These are phyloP conservation scores for Neodontobutis hainanensis DNA, from an alignment of 2,113 vertebrate species.

Conservation along the genomic window DNA sequence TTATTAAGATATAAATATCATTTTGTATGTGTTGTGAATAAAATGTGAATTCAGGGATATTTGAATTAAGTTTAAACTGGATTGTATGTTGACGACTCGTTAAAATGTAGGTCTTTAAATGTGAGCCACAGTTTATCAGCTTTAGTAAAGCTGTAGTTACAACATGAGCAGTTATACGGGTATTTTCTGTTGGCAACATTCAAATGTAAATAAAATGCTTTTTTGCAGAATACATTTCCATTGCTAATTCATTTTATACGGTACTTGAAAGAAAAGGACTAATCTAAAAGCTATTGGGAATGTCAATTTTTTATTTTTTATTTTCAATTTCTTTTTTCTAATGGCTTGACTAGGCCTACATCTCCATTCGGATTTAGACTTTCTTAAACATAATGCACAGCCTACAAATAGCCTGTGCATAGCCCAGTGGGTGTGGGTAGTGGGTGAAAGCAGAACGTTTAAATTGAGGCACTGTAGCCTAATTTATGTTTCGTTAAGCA, in stretches of 20 bases:
- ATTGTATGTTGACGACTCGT: constrained; percentile 45
- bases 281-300: too few species aligned
- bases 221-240: constrained; percentile 50
- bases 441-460: too few species aligned
- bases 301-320: too few species aligned
- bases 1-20: constrained; percentile 80
- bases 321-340: too few species aligned
- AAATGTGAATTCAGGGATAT: constrained; percentile 63
- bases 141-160: constrained; percentile 45
- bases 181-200: constrained; percentile 70
- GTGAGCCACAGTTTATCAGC: constrained; percentile 47
- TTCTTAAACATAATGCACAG: too few species aligned
- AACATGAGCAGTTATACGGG: constrained; percentile 53
- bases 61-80: constrained; percentile 45
- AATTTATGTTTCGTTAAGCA: too few species aligned
- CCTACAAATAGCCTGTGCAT: too few species aligned
- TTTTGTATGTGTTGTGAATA: constrained; percentile 75
- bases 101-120: constrained; percentile 28
- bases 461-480: too few species aligned
- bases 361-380: too few species aligned
- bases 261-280: not conserved
- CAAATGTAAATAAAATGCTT: constrained; percentile 81
- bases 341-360: too few species aligned
- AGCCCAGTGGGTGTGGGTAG: too few species aligned
- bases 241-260: constrained; percentile 25